Base-by-base conservation (phyloP, 2,888 invertebrate genomes). In the Synergus itoensis region DNA sequence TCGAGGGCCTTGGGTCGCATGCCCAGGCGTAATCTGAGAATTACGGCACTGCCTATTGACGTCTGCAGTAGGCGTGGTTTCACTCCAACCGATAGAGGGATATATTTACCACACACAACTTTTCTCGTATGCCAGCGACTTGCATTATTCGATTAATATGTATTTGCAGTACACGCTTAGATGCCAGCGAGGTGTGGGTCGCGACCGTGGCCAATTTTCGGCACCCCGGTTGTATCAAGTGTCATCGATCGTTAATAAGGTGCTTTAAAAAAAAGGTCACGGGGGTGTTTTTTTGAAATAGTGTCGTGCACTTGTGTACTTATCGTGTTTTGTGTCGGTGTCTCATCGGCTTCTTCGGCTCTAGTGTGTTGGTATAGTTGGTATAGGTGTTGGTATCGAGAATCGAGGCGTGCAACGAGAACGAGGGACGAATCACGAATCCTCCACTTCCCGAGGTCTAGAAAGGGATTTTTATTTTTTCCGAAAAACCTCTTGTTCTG, bases 61-160 rank as follows among this genome's bases (percentile, higher is more conserved):
- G 92, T 92, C 89, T 88, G 86, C 87, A 86, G 92, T 92, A 90
- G 93, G 92, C 92, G 92, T 92, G 92, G 92, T 86, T 87, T 90
- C 85, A 79, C 83, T 83, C 82, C 83, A 84, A 78, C 85, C 86
- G 88, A 87, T 87, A 89, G 88, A 89, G 89, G 87, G 88, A 89
- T 89, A 89, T 89, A 89, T 90, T 89, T 89, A 90, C 88, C 87
- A 85, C 89, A 86, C 86, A 88, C 87, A 84, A 85, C 86, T 88
- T 88, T 88, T 87, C 87, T 87, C 87, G 79, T 73, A 82, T 77
- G 84, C 80, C 83, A 81, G 84, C 84, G 84, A 85, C 84, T 85
- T 83, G 86, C 82, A 83, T 84, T 87, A 86, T 87, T 88, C 88
- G 87, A 89, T 88, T 88, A 88, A 91, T 89, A 89, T 87, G 87